phyloP scores from a whole-genome alignment of 2,797 vertebrate species.

The Oreonectes daqikongensis region DNA sequence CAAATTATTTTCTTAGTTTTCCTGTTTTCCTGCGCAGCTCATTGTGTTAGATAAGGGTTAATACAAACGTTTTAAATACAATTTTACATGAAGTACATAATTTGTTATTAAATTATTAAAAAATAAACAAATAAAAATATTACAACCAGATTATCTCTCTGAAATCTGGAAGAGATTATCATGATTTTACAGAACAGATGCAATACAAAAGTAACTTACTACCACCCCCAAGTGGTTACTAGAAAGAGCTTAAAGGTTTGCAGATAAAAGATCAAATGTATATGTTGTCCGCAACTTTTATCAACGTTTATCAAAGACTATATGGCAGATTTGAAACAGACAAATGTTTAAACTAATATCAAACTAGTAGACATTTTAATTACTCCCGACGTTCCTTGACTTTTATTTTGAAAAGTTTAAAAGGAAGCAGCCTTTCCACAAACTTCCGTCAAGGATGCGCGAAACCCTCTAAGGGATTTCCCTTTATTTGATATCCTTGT shows the following conservation, averaged over 20 bases:
- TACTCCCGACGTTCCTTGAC: constrained; percentile 3
- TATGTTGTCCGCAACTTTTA: neutral
- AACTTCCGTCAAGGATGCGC: constrained; percentile 68
- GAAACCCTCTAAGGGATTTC: constrained; percentile 70
- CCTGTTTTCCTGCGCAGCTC: no score
- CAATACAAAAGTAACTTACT: constrained; percentile 2
- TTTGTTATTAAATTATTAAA: neutral
- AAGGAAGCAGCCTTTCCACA: constrained; percentile 68
- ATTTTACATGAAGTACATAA: neutral
- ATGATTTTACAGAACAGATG: neutral
- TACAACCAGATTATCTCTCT: constrained; percentile 7
- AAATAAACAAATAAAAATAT: neutral
- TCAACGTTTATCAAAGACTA: neutral
- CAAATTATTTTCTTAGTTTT: neutral
- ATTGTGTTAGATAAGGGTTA: neutral
- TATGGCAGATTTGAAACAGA: neutral
- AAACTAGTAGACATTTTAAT: neutral
- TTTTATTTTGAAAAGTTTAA: constrained; percentile 77
- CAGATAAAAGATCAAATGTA: neutral
- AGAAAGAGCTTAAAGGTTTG: neutral
- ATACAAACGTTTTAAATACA: neutral
- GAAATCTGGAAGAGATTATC: constrained; percentile 18
- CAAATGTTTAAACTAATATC: neutral
- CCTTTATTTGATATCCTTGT: constrained; percentile 62
- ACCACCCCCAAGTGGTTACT: constrained; percentile 40